Conservation (phyloP, 2,888 invertebrate species). For the Amphiduros pacificus region DNA sequence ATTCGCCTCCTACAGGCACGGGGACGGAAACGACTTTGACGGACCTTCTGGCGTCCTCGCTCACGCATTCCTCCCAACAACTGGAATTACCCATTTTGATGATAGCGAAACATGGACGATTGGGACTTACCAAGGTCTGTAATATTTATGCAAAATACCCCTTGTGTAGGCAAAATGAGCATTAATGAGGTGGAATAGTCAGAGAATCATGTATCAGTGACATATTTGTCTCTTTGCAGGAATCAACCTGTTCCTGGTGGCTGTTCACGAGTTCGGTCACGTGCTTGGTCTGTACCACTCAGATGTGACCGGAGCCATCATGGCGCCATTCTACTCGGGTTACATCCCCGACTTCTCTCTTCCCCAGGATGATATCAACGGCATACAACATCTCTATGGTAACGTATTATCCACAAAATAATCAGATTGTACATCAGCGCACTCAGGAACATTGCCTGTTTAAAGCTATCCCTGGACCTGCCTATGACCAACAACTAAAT, state of each 20-base stretch:
- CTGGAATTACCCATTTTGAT: conserved; percentile 13
- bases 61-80: conserved; percentile 13
- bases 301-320: conserved; percentile 83
- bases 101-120: conserved; percentile 11
- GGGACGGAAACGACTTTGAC: conserved; percentile 6
- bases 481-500: too few relatives aligned
- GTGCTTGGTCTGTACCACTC: conserved; percentile 94
- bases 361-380: conserved; percentile 80
- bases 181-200: too few relatives aligned
- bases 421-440: too few relatives aligned
- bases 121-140: not conserved
- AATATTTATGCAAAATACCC: too few relatives aligned
- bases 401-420: too few relatives aligned
- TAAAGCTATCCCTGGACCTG: too few relatives aligned
- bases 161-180: too few relatives aligned
- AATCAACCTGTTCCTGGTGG: conserved; percentile 64
- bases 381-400: conserved; percentile 57
- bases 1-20: not conserved
- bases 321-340: conserved; percentile 97
- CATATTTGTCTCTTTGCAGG: too few relatives aligned
- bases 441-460: too few relatives aligned
- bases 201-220: too few relatives aligned
- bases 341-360: conserved; percentile 84
- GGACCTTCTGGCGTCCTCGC: not conserved
- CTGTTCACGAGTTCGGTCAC: conserved; percentile 97